Evolutionary conservation across 1,140 invertebrate genomes (phyloP), one percentile per base, ranked within the genome.

Genomic region (Pentalonia nigronervosa): DNA sequence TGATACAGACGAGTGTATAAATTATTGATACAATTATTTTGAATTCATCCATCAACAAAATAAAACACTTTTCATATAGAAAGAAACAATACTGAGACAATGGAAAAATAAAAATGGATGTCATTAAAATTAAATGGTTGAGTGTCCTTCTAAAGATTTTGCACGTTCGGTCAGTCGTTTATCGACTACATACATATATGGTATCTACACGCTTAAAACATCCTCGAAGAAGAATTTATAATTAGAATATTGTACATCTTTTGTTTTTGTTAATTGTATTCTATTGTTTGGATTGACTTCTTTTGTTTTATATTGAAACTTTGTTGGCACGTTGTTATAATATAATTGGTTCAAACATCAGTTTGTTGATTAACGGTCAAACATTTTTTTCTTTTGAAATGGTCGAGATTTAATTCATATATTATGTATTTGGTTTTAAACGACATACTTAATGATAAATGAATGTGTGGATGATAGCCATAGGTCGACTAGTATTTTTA

Each of bases 231-330:
- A 48, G 88, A 53, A 56, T 89, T 89, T 41, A 56, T 56, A 89
- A 89, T 56, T 89, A 25, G 2, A 53, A 89, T 83, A 76, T 41
- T 45, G 21, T 47, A 21, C 86, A 53, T 25, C 50, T 89, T 89
- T 89, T 89, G 88, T 89, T 36, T 53, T 36, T 53, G 50, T 89
- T 89, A 89, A 89, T 89, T 53, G 50, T 36, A 53, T 89, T 56
- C 86, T 87, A 48, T 87, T 87, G 86, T 87, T 87, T 48, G 30
- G 30, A 87, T 87, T 48, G 45, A 87, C 45, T 48, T 48, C 47
- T 87, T 87, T 87, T 87, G 86, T 87, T 87, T 87, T 50, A 84
- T 48, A 87, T 87, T 48, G 23, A 87, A 87, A 87, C 30, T 34
- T 86, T 30, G 23, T 2, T 30, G 23, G 23, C 25, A 50, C 7